phyloP scores from a whole-genome alignment of 2,113 vertebrate species.

The Garra rufa region DNA sequence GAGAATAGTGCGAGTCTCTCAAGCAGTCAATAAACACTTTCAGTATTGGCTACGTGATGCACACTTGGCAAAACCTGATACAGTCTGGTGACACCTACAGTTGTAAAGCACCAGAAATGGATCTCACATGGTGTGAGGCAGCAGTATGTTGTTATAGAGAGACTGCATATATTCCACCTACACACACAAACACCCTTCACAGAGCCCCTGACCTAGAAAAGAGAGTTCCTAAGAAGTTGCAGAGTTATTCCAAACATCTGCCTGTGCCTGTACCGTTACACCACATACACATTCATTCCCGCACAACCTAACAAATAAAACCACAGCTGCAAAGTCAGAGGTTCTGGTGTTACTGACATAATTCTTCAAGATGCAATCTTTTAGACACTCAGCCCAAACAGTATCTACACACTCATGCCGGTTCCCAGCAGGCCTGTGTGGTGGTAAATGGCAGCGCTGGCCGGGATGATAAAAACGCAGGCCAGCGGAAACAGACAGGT shows the following conservation, averaged over 20 bases:
- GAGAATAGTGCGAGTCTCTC: background rate
- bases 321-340: conserved; percentile 22
- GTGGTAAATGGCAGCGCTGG: conserved; percentile 35
- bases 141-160: background rate
- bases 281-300: conserved; percentile 27
- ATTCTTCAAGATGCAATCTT: background rate
- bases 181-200: conserved; percentile 13
- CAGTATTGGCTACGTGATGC: conserved; percentile 16
- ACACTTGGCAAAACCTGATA: conserved; percentile 36
- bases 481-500: conserved; percentile 41
- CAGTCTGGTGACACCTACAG: conserved; percentile 7
- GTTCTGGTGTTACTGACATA: background rate
- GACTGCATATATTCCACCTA: conserved; percentile 29
- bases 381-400: conserved; percentile 10
- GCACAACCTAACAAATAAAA: conserved; percentile 16
- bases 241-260: conserved; percentile 54
- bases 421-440: conserved; percentile 17
- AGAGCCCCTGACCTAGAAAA: conserved; percentile 53
- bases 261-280: conserved; percentile 38
- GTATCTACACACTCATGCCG: conserved; percentile 1
- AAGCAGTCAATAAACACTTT: conserved; percentile 24
- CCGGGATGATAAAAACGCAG: conserved; percentile 33
- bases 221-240: conserved; percentile 11
- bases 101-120: conserved; percentile 19
- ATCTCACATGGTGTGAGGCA: conserved; percentile 14